A percentile compares a stretch with the other conserved stretches of the same genome.
Conservation (phyloP, 1,140 invertebrate species). For the Mycetomoellerius zeteki region DNA sequence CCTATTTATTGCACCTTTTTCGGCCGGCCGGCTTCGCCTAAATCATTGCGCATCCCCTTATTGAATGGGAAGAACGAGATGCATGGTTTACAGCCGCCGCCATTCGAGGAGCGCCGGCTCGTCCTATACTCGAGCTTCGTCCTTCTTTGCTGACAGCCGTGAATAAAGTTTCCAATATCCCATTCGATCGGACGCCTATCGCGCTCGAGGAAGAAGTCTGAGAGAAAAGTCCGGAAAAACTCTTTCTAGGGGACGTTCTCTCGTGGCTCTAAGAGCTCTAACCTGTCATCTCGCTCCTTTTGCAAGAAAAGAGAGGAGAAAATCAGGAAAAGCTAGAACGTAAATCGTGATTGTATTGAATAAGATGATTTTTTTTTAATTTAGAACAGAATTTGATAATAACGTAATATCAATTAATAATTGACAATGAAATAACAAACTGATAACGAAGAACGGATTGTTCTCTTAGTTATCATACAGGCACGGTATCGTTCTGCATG, state of each 20-base stretch:
- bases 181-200: conserved; percentile 57
- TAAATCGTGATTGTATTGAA: not conserved
- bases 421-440: not conserved
- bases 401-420: conserved; percentile 15
- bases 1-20: conserved; percentile 82
- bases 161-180: conserved; percentile 80
- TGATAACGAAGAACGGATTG: conserved; percentile 3
- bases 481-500: conserved; percentile 28
- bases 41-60: conserved; percentile 84
- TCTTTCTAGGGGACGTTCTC: conserved; percentile 22
- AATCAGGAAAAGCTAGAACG: not conserved
- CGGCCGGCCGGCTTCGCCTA: conserved; percentile 78
- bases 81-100: conserved; percentile 79
- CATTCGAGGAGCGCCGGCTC: conserved; percentile 55
- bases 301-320: not conserved
- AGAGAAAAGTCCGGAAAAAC: conserved; percentile 46
- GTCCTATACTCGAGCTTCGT: conserved; percentile 30
- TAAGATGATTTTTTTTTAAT: not conserved
- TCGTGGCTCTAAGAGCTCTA: conserved; percentile 30
- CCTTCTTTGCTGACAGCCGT: conserved; percentile 55
- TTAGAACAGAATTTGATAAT: not conserved
- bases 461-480: conserved; percentile 6
- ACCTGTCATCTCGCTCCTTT: conserved; percentile 13
- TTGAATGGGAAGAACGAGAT: conserved; percentile 80
- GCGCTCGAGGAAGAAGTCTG: conserved; percentile 2